A percentile compares a stretch with the other conserved stretches of the same genome.
phyloP scores from a whole-genome alignment of 2,888 invertebrate species.

The Ochlodes sylvanus region DNA sequence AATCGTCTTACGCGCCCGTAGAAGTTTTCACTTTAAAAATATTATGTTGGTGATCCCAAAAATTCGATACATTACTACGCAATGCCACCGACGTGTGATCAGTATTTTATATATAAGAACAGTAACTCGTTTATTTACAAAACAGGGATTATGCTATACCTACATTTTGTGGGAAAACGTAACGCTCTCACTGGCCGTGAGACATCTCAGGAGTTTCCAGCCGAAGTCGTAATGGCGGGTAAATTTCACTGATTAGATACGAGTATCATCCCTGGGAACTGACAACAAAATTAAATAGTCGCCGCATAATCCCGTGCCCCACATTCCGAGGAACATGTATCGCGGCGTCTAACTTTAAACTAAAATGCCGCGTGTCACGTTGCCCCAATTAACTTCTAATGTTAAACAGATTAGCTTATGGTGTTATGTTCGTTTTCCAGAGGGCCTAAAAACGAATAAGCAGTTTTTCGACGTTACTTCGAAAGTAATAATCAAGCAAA shows the following conservation, averaged over 20 bases:
- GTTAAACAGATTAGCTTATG: not conserved
- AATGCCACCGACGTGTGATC: slow-evolving; percentile 56
- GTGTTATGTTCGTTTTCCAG: too few species aligned
- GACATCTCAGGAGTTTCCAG: slow-evolving; percentile 58
- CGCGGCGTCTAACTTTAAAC: slow-evolving; percentile 1
- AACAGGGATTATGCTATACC: slow-evolving; percentile 61
- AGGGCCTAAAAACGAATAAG: too few species aligned
- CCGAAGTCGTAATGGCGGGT: slow-evolving; percentile 71
- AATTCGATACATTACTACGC: slow-evolving; percentile 13
- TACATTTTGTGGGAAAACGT: slow-evolving; percentile 66
- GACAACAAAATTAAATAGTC: slow-evolving; percentile 68
- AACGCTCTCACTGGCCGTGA: slow-evolving; percentile 48
- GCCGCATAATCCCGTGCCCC: slow-evolving; percentile 59
- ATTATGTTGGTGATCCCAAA: too few species aligned
- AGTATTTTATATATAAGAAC: slow-evolving; percentile 69
- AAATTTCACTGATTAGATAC: slow-evolving; percentile 78
- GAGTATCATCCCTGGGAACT: slow-evolving; percentile 72
- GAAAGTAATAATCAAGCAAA: too few species aligned
- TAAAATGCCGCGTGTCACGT: slow-evolving; percentile 2
- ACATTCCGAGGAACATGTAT: slow-evolving; percentile 45
- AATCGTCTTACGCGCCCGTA: too few species aligned
- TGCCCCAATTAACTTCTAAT: not conserved
- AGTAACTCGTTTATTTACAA: slow-evolving; percentile 61
- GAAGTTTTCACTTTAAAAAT: too few species aligned
- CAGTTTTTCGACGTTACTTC: too few species aligned